These are phyloP conservation scores for Tupaia tana DNA, from an alignment of 2,113 vertebrate genomes.

Conservation along the genomic window DNA sequence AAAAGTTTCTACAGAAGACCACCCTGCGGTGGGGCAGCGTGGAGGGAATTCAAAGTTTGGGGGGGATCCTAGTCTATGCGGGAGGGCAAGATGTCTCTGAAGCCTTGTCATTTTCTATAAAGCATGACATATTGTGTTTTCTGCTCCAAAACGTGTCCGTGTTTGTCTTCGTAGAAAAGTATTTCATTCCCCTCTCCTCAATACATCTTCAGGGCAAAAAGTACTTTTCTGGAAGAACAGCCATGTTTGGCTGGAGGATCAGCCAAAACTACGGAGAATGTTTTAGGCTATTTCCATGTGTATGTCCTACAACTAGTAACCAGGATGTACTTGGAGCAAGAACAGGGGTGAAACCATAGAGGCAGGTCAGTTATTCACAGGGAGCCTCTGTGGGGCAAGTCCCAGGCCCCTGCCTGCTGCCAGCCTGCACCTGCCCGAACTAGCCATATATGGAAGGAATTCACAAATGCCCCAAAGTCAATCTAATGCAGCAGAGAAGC, in stretches of 20 bases:
- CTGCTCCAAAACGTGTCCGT: not conserved
- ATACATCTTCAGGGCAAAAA: not conserved
- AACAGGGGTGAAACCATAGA: not conserved
- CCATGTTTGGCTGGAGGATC: not conserved
- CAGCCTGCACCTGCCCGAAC: not conserved
- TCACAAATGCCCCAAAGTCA: not conserved
- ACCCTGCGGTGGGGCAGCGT: rapidly evolving
- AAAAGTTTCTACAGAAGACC: not conserved
- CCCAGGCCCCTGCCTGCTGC: not conserved
- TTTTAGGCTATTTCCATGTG: not conserved
- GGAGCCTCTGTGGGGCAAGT: not conserved
- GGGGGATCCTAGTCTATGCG: not conserved
- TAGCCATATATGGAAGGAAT: rapidly evolving
- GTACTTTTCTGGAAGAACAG: not conserved
- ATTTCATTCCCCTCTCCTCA: not conserved
- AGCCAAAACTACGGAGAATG: not conserved
- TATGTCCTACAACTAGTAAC: not conserved
- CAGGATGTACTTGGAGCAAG: not conserved
- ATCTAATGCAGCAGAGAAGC: not conserved
- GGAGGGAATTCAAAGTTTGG: not conserved
- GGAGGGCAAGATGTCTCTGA: not conserved
- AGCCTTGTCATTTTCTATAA: not conserved
- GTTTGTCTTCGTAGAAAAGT: not conserved
- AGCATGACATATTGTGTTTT: not conserved
- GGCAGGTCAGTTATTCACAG: not conserved